These are phyloP conservation scores for Taxidea taxus DNA, from an alignment of 2,113 vertebrate genomes.

Conservation along the genomic window DNA sequence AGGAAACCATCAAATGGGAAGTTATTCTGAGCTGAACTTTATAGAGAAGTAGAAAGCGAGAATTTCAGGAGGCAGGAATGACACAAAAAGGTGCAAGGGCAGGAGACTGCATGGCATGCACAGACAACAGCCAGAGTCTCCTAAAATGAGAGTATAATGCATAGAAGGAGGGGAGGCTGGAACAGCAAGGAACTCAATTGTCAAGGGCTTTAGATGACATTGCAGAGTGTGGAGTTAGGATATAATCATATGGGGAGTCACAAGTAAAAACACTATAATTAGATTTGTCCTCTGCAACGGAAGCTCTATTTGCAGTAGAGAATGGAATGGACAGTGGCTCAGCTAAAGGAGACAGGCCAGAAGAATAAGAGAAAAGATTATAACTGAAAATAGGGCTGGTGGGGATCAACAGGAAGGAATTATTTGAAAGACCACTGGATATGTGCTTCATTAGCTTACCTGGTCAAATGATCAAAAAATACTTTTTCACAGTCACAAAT, in stretches of 20 bases:
- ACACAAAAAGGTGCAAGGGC: background rate
- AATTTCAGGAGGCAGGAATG: background rate
- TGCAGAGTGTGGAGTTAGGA: background rate
- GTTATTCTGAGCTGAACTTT: background rate
- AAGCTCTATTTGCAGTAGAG: background rate
- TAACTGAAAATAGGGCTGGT: background rate
- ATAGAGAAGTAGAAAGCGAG: background rate
- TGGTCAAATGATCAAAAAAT: background rate
- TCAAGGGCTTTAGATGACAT: background rate
- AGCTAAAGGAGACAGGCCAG: background rate
- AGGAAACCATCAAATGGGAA: background rate
- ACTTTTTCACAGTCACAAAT: background rate
- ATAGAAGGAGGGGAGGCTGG: background rate
- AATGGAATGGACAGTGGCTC: background rate
- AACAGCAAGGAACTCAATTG: background rate
- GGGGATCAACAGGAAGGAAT: background rate
- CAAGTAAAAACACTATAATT: background rate
- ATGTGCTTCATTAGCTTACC: background rate
- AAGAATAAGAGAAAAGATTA: background rate
- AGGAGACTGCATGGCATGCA: fast-evolving
- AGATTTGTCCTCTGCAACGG: background rate
- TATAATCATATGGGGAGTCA: background rate
- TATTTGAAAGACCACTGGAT: background rate
- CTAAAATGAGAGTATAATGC: fast-evolving
- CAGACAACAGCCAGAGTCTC: background rate